Base-by-base conservation (phyloP, 2,888 invertebrate genomes). In the Cactoblastis cactorum region DNA sequence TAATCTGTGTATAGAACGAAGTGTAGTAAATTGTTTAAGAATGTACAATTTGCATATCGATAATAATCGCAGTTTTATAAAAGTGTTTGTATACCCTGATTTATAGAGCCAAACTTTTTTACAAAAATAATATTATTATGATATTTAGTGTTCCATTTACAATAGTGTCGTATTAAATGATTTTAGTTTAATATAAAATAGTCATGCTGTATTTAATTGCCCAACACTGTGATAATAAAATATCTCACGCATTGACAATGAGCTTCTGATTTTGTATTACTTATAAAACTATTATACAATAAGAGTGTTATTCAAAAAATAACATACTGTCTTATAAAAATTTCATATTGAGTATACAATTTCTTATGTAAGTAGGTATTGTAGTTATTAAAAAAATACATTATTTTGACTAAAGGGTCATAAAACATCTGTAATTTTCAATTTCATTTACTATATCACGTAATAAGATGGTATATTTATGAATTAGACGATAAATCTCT, bases 201-300 rank as follows among this genome's bases (percentile, higher is more conserved):
- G 57, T 56, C 67, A 64, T 58, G 62, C 69, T 72, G 64, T 72
- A 71, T 69, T 63, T 69, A 62, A 56, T 64, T 66, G 65, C 70
- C 61, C 57, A 59, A 67, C 71, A 71, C 73, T 77, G 78, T 78
- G 77, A 79, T 78, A 74, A 63, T 59, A 53, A 63, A 69, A 60
- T 69, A 70, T 64, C 64, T 74, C 78, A 82, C 79, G 74, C 75
- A 67, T 65, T 59, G 32, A 64, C 53, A 58, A 63, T 58, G 73
- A 77, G 74, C 76, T 77, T 78, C 54, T 65, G 57, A 62, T 65
- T 67, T 67, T 67, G 53, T 55, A 53, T 58, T n/a, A 59, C 63
- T 49, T 6, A n/a, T 37, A 9, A 66, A 58, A 61, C 62, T 63
- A 66, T 71, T 70, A 74, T 65, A 71, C 64, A 71, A 74, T 70